A percentile compares a stretch with the other conserved stretches of the same genome.
Evolutionary conservation across 2,888 invertebrate species (phyloP).

Genomic region (Meloe dianella): DNA sequence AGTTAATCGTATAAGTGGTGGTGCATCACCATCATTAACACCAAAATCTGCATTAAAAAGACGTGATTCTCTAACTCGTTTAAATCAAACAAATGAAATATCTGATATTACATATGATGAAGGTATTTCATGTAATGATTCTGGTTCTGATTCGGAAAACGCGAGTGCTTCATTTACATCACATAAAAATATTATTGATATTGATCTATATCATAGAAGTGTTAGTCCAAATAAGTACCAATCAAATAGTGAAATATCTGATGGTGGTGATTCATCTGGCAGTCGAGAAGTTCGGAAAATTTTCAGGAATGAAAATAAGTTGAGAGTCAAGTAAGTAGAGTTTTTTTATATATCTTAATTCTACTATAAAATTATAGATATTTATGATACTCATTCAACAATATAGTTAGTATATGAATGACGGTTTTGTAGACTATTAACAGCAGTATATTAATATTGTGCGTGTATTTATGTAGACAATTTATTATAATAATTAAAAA

Average conservation of each 20-base stretch:
- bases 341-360: constrained; percentile 31
- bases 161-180: constrained; percentile 18
- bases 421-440: too few species aligned
- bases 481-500: background rate
- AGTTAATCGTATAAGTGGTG: constrained; percentile 56
- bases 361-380: too few species aligned
- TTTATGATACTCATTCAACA: too few species aligned
- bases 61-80: constrained; percentile 31
- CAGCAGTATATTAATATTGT: background rate
- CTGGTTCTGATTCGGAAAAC: constrained; percentile 52
- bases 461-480: background rate
- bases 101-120: constrained; percentile 53
- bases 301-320: constrained; percentile 59
- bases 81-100: constrained; percentile 38
- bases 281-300: constrained; percentile 69
- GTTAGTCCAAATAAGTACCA: constrained; percentile 1
- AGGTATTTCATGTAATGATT: constrained; percentile 57
- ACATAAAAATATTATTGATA: background rate
- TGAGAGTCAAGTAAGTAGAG: constrained; percentile 62
- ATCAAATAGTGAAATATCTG: constrained; percentile 44
- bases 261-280: constrained; percentile 70
- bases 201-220: background rate
- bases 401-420: too few species aligned
- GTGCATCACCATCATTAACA: constrained; percentile 25
- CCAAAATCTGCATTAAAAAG: constrained; percentile 43